A percentile compares a stretch with the other conserved stretches of the same genome.
phyloP scores from a whole-genome alignment of 2,113 vertebrate species.

The Petaurus breviceps region DNA sequence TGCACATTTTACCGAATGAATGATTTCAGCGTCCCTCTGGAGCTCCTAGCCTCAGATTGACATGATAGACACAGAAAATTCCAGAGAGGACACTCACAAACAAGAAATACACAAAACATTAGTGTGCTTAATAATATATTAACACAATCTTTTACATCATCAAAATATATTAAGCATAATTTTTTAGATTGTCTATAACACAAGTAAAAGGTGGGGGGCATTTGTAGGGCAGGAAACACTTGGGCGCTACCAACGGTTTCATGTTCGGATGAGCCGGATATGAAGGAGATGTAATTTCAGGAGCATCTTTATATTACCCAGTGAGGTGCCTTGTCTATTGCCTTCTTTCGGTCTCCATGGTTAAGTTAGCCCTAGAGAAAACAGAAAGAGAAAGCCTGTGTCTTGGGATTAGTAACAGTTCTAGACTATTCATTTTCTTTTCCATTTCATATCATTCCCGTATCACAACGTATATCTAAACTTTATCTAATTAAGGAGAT shows the following conservation, averaged over 20 bases:
- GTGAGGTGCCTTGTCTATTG: background rate
- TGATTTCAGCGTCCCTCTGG: background rate
- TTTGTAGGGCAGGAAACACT: background rate
- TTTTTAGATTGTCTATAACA: background rate
- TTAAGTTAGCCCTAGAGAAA: background rate
- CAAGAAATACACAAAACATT: background rate
- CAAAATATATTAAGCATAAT: background rate
- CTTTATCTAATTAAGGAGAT: background rate
- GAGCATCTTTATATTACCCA: background rate
- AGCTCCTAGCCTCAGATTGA: background rate
- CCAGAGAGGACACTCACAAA: background rate
- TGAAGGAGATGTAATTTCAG: background rate
- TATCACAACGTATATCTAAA: background rate
- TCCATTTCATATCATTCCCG: background rate
- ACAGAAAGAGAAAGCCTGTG: background rate
- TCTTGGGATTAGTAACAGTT: background rate
- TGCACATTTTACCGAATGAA: background rate
- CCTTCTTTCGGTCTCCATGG: background rate
- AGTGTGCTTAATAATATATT: background rate
- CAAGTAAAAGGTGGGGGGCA: background rate
- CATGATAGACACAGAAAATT: background rate
- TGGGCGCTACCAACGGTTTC: background rate
- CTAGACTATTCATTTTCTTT: background rate
- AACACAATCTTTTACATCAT: background rate
- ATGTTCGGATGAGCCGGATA: background rate